Percentiles rank a stretch among this genome's conserved stretches.
phyloP scores from a whole-genome alignment of 2,888 invertebrate species.

The Ectemnius continuus region DNA sequence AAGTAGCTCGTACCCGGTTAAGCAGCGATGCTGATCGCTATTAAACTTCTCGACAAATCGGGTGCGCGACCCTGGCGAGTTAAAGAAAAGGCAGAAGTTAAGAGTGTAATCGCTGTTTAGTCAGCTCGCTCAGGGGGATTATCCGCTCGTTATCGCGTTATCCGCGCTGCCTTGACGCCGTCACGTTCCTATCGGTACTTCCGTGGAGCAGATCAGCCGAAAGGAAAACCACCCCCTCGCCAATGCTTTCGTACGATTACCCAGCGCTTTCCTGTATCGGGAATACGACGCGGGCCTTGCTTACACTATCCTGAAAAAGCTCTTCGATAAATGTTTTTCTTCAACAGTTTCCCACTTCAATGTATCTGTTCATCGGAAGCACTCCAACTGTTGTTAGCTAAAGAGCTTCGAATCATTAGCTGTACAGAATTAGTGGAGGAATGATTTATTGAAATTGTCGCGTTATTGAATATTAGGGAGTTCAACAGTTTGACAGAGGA shows the following conservation, averaged over 20 bases:
- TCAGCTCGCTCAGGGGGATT: slow-evolving; percentile 58
- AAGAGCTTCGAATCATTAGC: no score
- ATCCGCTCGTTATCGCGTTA: slow-evolving; percentile 62
- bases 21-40: slow-evolving; percentile 34
- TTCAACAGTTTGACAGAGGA: no score
- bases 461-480: no score
- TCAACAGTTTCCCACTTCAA: no score
- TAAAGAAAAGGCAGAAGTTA: slow-evolving; percentile 52
- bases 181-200: slow-evolving; percentile 55
- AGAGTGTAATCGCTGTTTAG: slow-evolving; percentile 65
- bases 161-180: slow-evolving; percentile 46
- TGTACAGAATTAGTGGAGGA: no score
- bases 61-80: slow-evolving; percentile 42
- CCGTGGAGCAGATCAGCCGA: slow-evolving; percentile 41
- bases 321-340: no score
- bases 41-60: slow-evolving; percentile 40
- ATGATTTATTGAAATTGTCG: no score
- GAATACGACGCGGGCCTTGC: no score
- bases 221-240: slow-evolving; percentile 46
- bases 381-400: no score
- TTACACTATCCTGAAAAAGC: no score
- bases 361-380: no score
- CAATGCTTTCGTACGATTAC: slow-evolving; percentile 23
- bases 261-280: slow-evolving; percentile 13
- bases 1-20: slow-evolving; percentile 16